Evolutionary conservation across 1,140 invertebrate species (phyloP), one percentile per base, ranked within the genome.

Genomic region (Thaumatotibia leucotreta): DNA sequence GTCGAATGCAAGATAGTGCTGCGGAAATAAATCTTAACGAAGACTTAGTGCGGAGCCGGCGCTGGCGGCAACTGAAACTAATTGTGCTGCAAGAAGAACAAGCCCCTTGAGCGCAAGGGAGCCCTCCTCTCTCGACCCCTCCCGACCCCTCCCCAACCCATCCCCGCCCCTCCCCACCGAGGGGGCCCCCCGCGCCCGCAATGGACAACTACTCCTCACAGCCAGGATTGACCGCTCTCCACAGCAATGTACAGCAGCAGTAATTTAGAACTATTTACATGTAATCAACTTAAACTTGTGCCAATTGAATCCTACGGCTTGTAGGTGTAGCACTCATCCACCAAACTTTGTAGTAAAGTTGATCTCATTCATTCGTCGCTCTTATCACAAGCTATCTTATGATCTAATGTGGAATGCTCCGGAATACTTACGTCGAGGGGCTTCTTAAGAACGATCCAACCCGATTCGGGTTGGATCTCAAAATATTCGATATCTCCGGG

Each of bases 391-490:
- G 39, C 69, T 79, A 78, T 79, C 78, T 66, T 67, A 49, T 22
- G 50, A 22, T 27, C 52, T 58, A 67, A 29, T 65, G 54, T 67
- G 23, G 27, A 58, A 32, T 54, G 64, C 64, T 54, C 64, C 70
- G 65, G 58, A 52, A 86, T 88, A 97, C 97, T 98, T 96, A 98
- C 97, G 94, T 98, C 97, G 74, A 98, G 92, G 64, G 97, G 96
- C 84, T 98, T 98, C 92, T 97, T 97, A 70, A 98, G 90, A 24
- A 97, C 96, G 82, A 98, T 98, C 97, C 97, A 98, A 80, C 97
- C 97, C 79, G 97, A 98, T 86, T 98, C 97, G 72, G 97, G 96
- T 92, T 98, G 97, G 72, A 98, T 98, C 86, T 97, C 96, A 91
- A 98, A 98, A 92, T 98, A 98, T 83, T 98, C 96, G 70, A 98